Conservation (phyloP, 2,797 vertebrate genomes). For the Microhierax caerulescens region DNA sequence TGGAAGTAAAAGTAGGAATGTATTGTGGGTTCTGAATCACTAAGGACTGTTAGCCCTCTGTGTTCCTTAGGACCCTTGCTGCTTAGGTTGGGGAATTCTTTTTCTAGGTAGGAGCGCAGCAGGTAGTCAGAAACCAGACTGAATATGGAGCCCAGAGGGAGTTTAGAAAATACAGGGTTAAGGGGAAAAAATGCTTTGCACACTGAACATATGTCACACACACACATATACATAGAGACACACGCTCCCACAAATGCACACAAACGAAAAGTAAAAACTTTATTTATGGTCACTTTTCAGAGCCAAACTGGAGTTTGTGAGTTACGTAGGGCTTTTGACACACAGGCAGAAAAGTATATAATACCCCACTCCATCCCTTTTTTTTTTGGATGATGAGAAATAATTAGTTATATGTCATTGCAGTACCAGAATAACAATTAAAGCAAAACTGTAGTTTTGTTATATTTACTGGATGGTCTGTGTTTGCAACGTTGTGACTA, state of each 20-base stretch:
- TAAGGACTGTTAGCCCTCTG: neutral
- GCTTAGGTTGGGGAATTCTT: neutral
- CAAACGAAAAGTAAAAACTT: neutral
- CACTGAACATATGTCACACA: neutral
- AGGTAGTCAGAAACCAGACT: neutral
- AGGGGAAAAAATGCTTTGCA: neutral
- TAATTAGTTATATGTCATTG: neutral
- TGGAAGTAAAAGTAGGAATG: neutral
- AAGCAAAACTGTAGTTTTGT: neutral
- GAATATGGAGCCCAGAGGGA: neutral
- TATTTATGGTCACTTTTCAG: neutral
- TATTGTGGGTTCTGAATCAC: neutral
- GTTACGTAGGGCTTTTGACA: neutral
- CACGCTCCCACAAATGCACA: neutral
- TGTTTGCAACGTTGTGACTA: neutral
- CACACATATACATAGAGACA: neutral
- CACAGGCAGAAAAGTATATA: neutral
- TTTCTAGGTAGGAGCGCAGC: neutral
- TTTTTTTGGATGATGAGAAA: neutral
- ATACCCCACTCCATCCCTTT: neutral
- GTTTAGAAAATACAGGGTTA: neutral
- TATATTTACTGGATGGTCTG: neutral
- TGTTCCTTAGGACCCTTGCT: neutral
- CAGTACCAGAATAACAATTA: neutral
- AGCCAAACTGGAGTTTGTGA: neutral